phyloP scores from a whole-genome alignment of 2,888 invertebrate species.

The Papilio elwesi region DNA sequence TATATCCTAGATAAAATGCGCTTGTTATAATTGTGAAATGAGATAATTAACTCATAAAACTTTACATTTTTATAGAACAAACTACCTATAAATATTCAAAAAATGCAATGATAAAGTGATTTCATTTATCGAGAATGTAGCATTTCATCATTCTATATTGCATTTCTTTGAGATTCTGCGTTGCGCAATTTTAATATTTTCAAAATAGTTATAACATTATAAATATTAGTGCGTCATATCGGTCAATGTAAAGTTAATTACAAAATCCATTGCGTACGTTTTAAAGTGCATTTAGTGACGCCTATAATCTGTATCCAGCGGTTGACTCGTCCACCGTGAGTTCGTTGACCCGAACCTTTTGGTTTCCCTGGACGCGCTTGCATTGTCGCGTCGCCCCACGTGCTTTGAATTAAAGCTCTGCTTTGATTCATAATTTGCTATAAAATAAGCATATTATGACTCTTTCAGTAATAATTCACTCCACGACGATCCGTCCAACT shows the following conservation, averaged over 20 bases:
- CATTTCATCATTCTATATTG: not conserved
- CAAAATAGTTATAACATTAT: not conserved
- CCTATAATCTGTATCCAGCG: conserved; percentile 70
- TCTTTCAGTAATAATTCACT: too few species aligned
- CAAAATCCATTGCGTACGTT: conserved; percentile 33
- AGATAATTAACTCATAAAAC: too few species aligned
- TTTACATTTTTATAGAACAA: too few species aligned
- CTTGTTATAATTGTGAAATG: too few species aligned
- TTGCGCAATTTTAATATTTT: not conserved
- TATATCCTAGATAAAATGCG: too few species aligned
- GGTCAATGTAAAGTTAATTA: conserved; percentile 30
- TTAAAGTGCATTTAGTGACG: conserved; percentile 53
- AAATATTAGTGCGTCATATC: conserved; percentile 8
- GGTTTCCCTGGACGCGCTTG: conserved; percentile 65
- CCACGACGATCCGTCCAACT: too few species aligned
- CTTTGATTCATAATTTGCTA: conserved; percentile 34
- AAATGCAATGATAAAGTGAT: not conserved
- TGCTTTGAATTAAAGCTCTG: conserved; percentile 55
- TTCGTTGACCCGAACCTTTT: conserved; percentile 69
- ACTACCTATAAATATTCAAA: too few species aligned
- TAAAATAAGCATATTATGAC: not conserved
- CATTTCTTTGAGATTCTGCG: not conserved
- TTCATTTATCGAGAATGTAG: not conserved
- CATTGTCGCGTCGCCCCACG: conserved; percentile 65
- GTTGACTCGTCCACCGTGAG: conserved; percentile 64